Evolutionary conservation across 2,113 vertebrate species (phyloP), one percentile per base, ranked within the genome.

Genomic region (Cynoglossus semilaevis): DNA sequence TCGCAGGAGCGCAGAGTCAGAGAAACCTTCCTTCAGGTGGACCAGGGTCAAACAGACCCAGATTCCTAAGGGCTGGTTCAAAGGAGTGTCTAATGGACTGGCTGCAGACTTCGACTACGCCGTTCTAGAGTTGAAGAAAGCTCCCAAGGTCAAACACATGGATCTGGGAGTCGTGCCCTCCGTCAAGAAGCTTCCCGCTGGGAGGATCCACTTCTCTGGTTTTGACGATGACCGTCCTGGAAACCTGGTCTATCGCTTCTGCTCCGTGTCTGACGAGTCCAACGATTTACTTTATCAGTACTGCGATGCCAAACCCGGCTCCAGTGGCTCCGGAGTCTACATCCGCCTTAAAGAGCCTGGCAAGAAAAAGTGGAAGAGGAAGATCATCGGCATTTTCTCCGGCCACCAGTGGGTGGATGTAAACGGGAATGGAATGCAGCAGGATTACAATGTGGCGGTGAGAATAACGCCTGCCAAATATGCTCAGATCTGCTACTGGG

Each of bases 381-480:
- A 96, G 83, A 92, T 99, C 77, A 92, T 99, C 0, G 97, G 94
- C 0, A 87, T 99, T 18, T 98, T 94, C 77, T 94, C 96, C 0
- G 97, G 96, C 50, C 97, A 97, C 66, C 96, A 96, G 82, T 95
- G 94, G 95, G 93, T 97, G 79, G 93, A 97, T 4, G 88, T 96
- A 46, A 92, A 90, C 0, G 94, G 95, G 34, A 87, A 92, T 0
- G 94, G 94, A 0, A 71, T 70, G 42, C 94, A 94, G 83, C 94
- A 94, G 93, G 95, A 98, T 92, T 99, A 95, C 85, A 99, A 99
- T 3, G 94, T 99, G 59, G 97, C 95, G 0, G 95, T 98, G 44
- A 92, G 97, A 85, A 96, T 99, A 80, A 99, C 97, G 0, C 95
- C 96, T 1, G 89, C 94, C 41, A 99, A 99, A 80, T 98, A 94